A percentile compares a stretch with the other conserved stretches of the same genome.
These are phyloP conservation scores for Aurelia aurita DNA, from an alignment of 30 jellyfish, hydroid and myxozoan species.

Conservation along the genomic window DNA sequence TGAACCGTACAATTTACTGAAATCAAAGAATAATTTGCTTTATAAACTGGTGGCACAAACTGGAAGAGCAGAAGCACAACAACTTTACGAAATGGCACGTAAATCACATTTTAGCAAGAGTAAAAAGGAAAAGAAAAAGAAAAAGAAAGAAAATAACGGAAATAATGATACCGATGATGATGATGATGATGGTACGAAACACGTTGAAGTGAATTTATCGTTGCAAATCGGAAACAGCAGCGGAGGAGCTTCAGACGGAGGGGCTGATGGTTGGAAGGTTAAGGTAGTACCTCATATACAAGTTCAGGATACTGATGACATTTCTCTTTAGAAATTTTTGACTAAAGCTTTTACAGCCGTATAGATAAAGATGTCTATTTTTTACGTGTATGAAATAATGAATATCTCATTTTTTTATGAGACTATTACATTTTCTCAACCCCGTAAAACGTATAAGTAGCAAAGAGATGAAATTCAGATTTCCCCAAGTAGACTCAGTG, in stretches of 20 bases:
- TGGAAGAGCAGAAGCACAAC: conserved; percentile 89
- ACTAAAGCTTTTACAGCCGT: too few relatives aligned
- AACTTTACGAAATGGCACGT: conserved; percentile 84
- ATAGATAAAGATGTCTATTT: not conserved
- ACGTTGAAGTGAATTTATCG: not conserved
- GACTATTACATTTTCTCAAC: not conserved
- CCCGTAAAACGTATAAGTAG: too few relatives aligned
- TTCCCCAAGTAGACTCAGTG: not conserved
- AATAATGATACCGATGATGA: not conserved
- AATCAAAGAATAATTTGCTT: conserved; percentile 60
- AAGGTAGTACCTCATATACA: not conserved
- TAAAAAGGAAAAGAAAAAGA: not conserved
- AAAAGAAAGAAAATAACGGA: not conserved
- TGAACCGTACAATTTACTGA: conserved; percentile 80
- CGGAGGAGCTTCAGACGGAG: not conserved
- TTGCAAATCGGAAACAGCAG: not conserved
- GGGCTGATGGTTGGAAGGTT: not conserved
- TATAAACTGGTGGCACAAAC: conserved; percentile 91
- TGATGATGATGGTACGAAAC: not conserved
- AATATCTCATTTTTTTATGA: not conserved
- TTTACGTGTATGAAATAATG: too few relatives aligned
- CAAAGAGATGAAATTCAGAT: too few relatives aligned
- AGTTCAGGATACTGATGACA: not conserved
- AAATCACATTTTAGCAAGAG: conserved; percentile 40
- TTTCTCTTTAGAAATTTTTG: not conserved